Conservation (phyloP, 2,113 vertebrate genomes). For the Syngnathoides biaculeatus region DNA sequence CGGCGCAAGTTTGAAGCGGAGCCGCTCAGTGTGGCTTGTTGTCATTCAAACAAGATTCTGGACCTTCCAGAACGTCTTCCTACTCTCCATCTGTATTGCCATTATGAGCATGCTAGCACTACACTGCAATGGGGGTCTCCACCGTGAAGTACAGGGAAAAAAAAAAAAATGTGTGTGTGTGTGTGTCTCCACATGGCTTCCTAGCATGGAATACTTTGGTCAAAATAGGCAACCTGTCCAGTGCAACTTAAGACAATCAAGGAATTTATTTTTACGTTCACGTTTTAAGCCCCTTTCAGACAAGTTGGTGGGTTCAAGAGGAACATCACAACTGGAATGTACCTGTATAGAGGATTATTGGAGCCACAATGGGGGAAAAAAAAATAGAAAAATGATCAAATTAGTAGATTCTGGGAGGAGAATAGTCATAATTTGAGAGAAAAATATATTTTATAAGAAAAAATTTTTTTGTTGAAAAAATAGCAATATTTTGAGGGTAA, state of each 20-base stretch:
- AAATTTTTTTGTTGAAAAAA: no score
- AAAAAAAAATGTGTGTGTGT: slow-evolving; percentile 1
- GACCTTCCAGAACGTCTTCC: slow-evolving; percentile 56
- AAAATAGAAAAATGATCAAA: not conserved
- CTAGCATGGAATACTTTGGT: slow-evolving; percentile 45
- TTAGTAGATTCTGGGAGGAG: not conserved
- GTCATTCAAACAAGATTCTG: slow-evolving; percentile 43
- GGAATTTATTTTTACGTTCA: not conserved
- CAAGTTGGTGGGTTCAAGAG: not conserved
- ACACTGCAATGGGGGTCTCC: not conserved
- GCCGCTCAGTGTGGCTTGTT: slow-evolving; percentile 8
- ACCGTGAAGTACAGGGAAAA: slow-evolving; percentile 3
- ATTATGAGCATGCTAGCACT: slow-evolving; percentile 29
- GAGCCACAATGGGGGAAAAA: not conserved
- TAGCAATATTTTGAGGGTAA: no score
- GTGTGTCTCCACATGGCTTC: not conserved
- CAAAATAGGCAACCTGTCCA: slow-evolving; percentile 23
- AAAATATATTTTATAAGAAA: not conserved
- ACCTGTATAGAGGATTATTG: not conserved
- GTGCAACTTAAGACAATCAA: slow-evolving; percentile 1
- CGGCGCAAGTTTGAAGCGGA: slow-evolving; percentile 6
- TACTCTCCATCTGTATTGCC: slow-evolving; percentile 12
- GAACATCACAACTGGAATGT: not conserved
- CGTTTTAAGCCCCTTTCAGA: slow-evolving; percentile 34
- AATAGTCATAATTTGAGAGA: not conserved